A percentile compares a stretch with the other conserved stretches of the same genome.
These are phyloP conservation scores for Colinus virginianus DNA, from an alignment of 2,113 vertebrate genomes.

Conservation along the genomic window DNA sequence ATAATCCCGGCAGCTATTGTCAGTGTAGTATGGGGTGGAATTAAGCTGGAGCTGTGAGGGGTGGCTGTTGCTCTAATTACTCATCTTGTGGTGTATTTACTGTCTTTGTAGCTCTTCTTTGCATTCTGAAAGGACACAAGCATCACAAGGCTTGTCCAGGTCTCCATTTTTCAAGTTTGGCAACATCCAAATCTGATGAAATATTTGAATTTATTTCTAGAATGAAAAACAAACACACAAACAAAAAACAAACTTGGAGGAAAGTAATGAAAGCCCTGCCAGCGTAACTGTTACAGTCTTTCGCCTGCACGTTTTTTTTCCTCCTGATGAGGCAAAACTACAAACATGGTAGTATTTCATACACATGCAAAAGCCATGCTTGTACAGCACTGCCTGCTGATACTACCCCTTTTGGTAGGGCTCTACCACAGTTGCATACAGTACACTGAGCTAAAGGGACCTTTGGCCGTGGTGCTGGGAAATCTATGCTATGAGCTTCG, in stretches of 20 bases:
- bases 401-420: accelerated
- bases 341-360: neutral
- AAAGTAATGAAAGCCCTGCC: neutral
- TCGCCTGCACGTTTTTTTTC: neutral
- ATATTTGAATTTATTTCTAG: neutral
- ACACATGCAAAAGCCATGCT: neutral
- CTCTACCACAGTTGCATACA: neutral
- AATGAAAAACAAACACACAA: neutral
- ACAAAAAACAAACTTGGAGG: neutral
- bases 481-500: neutral
- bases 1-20: neutral
- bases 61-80: neutral
- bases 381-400: neutral
- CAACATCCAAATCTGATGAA: neutral
- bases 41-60: neutral
- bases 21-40: neutral
- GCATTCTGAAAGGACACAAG: neutral
- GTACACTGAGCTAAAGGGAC: neutral
- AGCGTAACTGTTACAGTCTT: neutral
- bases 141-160: neutral
- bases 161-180: neutral
- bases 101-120: neutral
- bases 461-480: neutral
- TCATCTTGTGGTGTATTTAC: neutral
- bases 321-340: neutral